These are phyloP conservation scores for Stegodyphus mimosarum DNA, from an alignment of 1,140 invertebrate species.

Conservation along the genomic window DNA sequence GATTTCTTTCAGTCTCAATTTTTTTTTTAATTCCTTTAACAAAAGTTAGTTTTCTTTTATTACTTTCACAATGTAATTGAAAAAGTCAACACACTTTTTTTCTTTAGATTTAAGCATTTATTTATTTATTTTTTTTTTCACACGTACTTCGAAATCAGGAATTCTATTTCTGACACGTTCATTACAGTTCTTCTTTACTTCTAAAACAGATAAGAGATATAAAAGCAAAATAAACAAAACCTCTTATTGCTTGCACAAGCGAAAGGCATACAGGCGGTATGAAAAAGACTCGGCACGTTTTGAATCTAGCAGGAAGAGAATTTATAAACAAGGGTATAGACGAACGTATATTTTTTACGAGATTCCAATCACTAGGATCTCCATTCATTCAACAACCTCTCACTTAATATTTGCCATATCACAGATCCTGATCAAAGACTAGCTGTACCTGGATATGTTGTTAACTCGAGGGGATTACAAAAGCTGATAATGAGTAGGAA, in stretches of 20 bases:
- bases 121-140: too few relatives aligned
- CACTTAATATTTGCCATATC: constrained; percentile 41
- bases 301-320: constrained; percentile 30
- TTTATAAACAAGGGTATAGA: constrained; percentile 15
- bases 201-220: too few relatives aligned
- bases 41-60: too few relatives aligned
- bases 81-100: too few relatives aligned
- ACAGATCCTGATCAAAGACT: constrained; percentile 18
- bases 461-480: constrained; percentile 36
- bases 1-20: too few relatives aligned
- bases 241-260: constrained; percentile 11
- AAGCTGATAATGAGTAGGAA: constrained; percentile 31
- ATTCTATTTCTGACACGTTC: too few relatives aligned
- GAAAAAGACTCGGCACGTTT: constrained; percentile 26
- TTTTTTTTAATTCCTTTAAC: too few relatives aligned
- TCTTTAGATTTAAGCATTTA: too few relatives aligned
- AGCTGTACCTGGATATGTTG: background rate
- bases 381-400: constrained; percentile 34
- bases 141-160: too few relatives aligned
- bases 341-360: constrained; percentile 19
- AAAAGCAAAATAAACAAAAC: background rate
- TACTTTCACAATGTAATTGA: too few relatives aligned
- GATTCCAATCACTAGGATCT: constrained; percentile 28
- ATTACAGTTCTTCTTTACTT: too few relatives aligned
- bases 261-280: constrained; percentile 5